These are phyloP conservation scores for Rhagoletis zephyria DNA, from an alignment of 1,140 invertebrate species.

Conservation along the genomic window DNA sequence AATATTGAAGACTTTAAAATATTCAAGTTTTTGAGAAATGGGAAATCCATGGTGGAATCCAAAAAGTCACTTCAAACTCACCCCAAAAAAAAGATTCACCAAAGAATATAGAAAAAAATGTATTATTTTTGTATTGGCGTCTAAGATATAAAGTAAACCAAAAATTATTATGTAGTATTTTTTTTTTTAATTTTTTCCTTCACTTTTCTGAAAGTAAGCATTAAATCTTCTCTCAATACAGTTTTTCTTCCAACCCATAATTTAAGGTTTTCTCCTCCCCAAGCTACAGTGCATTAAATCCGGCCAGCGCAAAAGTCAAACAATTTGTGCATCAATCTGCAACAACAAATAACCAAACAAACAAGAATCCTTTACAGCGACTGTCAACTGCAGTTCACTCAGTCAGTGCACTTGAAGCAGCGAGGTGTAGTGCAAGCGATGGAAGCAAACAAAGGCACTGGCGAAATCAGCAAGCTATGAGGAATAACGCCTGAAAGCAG, in stretches of 20 bases:
- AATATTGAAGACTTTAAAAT: too few relatives aligned
- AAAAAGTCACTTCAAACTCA: too few relatives aligned
- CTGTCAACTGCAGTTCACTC: constrained; percentile 39
- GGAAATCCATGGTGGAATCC: too few relatives aligned
- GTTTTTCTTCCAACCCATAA: neutral
- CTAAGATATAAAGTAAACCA: too few relatives aligned
- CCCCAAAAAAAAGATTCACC: too few relatives aligned
- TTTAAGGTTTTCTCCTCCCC: neutral
- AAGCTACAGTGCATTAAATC: neutral
- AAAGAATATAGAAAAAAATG: too few relatives aligned
- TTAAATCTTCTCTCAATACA: neutral
- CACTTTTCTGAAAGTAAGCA: neutral
- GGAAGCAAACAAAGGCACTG: neutral
- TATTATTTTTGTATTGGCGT: too few relatives aligned
- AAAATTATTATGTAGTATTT: too few relatives aligned
- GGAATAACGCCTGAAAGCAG: constrained; percentile 31
- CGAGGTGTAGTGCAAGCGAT: neutral
- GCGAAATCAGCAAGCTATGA: constrained; percentile 8
- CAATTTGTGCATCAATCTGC: constrained; percentile 47
- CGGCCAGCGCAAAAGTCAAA: constrained; percentile 37
- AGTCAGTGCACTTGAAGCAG: constrained; percentile 30
- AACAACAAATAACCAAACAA: constrained; percentile 44
- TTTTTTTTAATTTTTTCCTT: too few relatives aligned
- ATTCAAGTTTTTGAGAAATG: too few relatives aligned
- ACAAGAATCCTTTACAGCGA: constrained; percentile 13